A percentile compares a stretch with the other conserved stretches of the same genome.
phyloP scores from a whole-genome alignment of 2,888 invertebrate genomes.

The Dorcus parallelipipedus region DNA sequence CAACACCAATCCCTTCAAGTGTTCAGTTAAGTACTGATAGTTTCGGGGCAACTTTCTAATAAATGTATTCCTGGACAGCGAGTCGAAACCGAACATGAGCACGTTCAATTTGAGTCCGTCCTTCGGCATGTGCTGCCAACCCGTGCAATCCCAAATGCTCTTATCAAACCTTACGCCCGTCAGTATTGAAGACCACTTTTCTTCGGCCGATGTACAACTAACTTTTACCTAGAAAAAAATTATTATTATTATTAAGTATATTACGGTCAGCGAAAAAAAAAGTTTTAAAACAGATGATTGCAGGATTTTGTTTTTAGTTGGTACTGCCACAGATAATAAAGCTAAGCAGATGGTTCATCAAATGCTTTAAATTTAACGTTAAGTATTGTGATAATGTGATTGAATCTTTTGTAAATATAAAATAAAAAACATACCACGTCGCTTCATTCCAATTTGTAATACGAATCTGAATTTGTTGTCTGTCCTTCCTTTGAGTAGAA shows the following conservation, averaged over 20 bases:
- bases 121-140: slow-evolving; percentile 51
- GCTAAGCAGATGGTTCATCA: too few relatives aligned
- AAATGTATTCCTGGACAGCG: slow-evolving; percentile 79
- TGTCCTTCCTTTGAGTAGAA: slow-evolving; percentile 55
- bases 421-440: slow-evolving; percentile 59
- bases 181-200: slow-evolving; percentile 65
- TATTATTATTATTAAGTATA: too few relatives aligned
- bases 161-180: slow-evolving; percentile 58
- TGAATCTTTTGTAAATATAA: too few relatives aligned
- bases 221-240: slow-evolving; percentile 54
- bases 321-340: too few relatives aligned
- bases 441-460: slow-evolving; percentile 61
- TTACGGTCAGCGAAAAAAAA: not conserved
- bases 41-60: slow-evolving; percentile 74
- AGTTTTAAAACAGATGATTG: too few relatives aligned
- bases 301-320: too few relatives aligned
- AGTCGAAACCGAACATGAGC: slow-evolving; percentile 85
- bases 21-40: slow-evolving; percentile 63
- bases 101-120: slow-evolving; percentile 63
- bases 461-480: slow-evolving; percentile 52
- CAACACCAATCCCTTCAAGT: slow-evolving; percentile 61
- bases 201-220: slow-evolving; percentile 54
- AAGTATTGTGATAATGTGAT: too few relatives aligned
- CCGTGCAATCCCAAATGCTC: slow-evolving; percentile 43
- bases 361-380: too few relatives aligned